Conservation (phyloP, 1,140 invertebrate genomes). For the Meteorus sp. region DNA sequence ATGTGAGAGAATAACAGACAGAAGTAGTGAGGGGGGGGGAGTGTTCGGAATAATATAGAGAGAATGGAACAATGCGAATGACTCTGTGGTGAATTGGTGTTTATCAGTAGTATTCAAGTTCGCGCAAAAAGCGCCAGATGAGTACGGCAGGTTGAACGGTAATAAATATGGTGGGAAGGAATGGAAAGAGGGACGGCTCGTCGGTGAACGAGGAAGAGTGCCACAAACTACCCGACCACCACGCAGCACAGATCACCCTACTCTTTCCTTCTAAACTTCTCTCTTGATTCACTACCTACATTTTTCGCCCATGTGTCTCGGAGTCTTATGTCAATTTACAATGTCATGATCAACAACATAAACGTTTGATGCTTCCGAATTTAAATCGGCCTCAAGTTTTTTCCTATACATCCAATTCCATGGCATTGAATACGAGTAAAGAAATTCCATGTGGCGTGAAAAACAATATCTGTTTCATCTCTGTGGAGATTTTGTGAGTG, state of each 20-base stretch:
- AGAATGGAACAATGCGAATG: neutral
- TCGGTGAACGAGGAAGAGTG: slow-evolving; percentile 35
- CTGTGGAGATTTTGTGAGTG: neutral
- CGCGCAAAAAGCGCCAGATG: neutral
- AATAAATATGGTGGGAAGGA: slow-evolving; percentile 29
- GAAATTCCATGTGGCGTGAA: neutral
- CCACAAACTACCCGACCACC: slow-evolving; percentile 57
- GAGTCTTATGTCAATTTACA: neutral
- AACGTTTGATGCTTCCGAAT: neutral
- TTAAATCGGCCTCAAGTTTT: neutral
- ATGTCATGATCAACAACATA: slow-evolving; percentile 1
- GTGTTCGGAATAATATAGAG: neutral
- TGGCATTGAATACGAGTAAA: slow-evolving; percentile 3
- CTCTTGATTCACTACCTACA: neutral
- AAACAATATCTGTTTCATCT: neutral
- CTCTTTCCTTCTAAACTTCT: slow-evolving; percentile 25
- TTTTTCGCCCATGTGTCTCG: slow-evolving; percentile 19
- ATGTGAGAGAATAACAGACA: too few species aligned
- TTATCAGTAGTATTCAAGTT: too few species aligned
- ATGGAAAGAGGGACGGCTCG: slow-evolving; percentile 34
- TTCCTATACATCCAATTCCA: neutral
- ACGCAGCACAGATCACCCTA: slow-evolving; percentile 47
- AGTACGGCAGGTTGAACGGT: slow-evolving; percentile 7
- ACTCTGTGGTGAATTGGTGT: too few species aligned
- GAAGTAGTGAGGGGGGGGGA: neutral